A percentile compares a stretch with the other conserved stretches of the same genome.
phyloP scores from a whole-genome alignment of 2,888 invertebrate species.

The Catocala fraxini region DNA sequence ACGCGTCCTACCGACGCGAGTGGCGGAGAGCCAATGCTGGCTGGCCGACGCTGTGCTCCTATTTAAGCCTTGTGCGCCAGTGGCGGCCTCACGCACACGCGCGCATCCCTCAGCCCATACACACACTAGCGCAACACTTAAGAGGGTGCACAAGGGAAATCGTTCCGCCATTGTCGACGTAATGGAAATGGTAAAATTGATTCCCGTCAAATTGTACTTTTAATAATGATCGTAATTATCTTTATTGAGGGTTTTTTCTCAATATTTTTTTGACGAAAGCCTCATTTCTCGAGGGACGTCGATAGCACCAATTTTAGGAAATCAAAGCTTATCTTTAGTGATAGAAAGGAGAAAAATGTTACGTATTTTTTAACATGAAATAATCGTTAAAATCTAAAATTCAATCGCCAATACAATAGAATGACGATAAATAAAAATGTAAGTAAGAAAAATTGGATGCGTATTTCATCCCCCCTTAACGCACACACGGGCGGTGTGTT shows the following conservation, averaged over 20 bases:
- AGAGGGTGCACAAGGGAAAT: conserved; percentile 79
- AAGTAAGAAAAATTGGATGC: conserved; percentile 76
- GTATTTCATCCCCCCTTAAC: conserved; percentile 73
- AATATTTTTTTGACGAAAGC: conserved; percentile 41
- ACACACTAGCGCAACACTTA: conserved; percentile 61
- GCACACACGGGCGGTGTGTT: conserved; percentile 53
- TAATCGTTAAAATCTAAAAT: conserved; percentile 61
- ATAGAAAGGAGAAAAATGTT: conserved; percentile 25
- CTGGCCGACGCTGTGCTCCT: conserved; percentile 41
- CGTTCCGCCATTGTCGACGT: conserved; percentile 79
- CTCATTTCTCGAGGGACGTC: conserved; percentile 34
- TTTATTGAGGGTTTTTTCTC: conserved; percentile 62
- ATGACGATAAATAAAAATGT: conserved; percentile 68
- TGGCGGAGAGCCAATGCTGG: conserved; percentile 75
- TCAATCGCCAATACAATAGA: conserved; percentile 56
- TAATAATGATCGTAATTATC: conserved; percentile 82
- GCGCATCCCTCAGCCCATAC: conserved; percentile 20
- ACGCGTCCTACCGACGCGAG: conserved; percentile 66
- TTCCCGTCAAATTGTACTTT: conserved; percentile 78
- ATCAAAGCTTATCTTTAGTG: conserved; percentile 43
- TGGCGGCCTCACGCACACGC: conserved; percentile 51
- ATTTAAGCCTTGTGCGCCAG: conserved; percentile 65
- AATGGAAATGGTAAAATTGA: conserved; percentile 80
- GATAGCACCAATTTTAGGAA: conserved; percentile 45
- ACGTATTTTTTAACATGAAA: conserved; percentile 59